phyloP scores from a whole-genome alignment of 2,888 invertebrate species.

The Plagodis pulveraria region DNA sequence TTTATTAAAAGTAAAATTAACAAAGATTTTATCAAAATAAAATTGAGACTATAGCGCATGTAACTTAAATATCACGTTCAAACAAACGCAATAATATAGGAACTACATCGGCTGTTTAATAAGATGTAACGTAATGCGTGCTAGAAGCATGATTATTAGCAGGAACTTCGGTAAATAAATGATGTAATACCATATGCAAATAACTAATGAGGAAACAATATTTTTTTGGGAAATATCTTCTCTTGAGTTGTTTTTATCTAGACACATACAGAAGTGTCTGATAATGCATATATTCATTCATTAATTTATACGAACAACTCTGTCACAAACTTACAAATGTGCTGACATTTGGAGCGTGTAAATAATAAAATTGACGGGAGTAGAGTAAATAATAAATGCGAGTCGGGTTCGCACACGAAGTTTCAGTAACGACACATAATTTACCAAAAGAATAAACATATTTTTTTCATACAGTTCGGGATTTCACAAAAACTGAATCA shows the following conservation, averaged over 20 bases:
- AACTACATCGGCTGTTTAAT: slow-evolving; percentile 10
- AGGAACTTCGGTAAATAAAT: slow-evolving; percentile 21
- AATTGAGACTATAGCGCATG: slow-evolving; percentile 8
- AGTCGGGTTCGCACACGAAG: too few species aligned
- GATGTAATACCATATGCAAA: slow-evolving; percentile 29
- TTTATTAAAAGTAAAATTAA: too few species aligned
- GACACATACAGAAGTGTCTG: not conserved
- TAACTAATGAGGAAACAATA: slow-evolving; percentile 29
- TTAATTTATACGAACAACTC: not conserved
- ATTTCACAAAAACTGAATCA: too few species aligned
- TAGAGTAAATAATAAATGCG: too few species aligned
- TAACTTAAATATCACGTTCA: slow-evolving; percentile 6
- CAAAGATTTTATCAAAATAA: not conserved
- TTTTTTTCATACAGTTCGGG: too few species aligned
- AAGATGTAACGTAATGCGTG: slow-evolving; percentile 4
- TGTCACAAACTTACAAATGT: slow-evolving; percentile 1
- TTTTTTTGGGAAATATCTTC: slow-evolving; percentile 19
- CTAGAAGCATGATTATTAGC: slow-evolving; percentile 6
- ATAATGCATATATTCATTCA: not conserved
- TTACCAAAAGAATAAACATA: too few species aligned
- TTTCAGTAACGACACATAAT: too few species aligned
- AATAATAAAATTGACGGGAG: not conserved
- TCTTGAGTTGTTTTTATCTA: not conserved
- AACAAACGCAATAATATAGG: slow-evolving; percentile 16
- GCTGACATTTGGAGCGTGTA: slow-evolving; percentile 4